These are phyloP conservation scores for Pagrus major DNA, from an alignment of 2,113 vertebrate genomes.

Conservation along the genomic window DNA sequence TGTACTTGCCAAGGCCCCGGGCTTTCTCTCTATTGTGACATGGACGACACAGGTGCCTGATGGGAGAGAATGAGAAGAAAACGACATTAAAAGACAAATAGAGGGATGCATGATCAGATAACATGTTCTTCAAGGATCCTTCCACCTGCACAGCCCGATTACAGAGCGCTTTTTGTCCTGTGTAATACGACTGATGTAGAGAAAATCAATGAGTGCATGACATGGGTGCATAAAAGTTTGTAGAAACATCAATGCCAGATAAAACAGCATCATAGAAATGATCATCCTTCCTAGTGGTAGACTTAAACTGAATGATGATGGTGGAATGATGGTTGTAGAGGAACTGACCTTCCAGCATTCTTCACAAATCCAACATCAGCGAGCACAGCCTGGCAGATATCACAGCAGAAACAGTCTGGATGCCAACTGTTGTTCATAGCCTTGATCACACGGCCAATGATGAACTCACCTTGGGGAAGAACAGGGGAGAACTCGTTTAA, in stretches of 20 bases:
- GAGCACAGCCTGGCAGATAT: slow-evolving; percentile 92
- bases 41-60: slow-evolving; percentile 95
- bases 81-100: neutral
- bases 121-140: neutral
- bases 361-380: slow-evolving; percentile 98
- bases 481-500: neutral
- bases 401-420: slow-evolving; percentile 97
- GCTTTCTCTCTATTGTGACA: slow-evolving; percentile 98
- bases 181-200: neutral
- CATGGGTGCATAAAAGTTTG: neutral
- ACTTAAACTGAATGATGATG: neutral
- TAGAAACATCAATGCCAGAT: neutral
- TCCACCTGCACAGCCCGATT: neutral
- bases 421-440: slow-evolving; percentile 99
- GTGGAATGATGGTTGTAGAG: neutral
- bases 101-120: neutral
- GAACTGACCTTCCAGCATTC: slow-evolving; percentile 93
- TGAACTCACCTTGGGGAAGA: slow-evolving; percentile 91
- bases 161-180: neutral
- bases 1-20: slow-evolving; percentile 95
- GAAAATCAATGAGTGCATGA: neutral
- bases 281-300: neutral
- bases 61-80: slow-evolving; percentile 4
- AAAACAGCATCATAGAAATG: neutral
- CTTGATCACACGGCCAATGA: slow-evolving; percentile 98